A percentile compares a stretch with the other conserved stretches of the same genome.
These are phyloP conservation scores for Falco concolor DNA, from an alignment of 2,797 vertebrate genomes.

Conservation along the genomic window DNA sequence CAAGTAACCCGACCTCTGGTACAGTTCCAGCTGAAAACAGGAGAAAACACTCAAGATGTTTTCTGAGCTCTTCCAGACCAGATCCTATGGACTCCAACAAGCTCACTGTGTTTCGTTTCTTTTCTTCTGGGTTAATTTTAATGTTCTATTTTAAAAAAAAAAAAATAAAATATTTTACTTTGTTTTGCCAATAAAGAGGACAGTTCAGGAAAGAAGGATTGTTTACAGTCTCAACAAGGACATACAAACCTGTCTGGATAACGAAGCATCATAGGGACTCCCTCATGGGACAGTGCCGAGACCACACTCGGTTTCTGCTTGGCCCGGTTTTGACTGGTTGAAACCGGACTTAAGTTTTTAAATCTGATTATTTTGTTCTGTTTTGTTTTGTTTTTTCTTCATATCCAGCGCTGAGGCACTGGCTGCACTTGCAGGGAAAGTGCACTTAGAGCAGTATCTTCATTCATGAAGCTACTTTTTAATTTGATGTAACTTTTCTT, in stretches of 20 bases:
- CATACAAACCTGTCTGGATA: slow-evolving; percentile 70
- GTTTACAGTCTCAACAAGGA: slow-evolving; percentile 91
- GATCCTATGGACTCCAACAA: slow-evolving; percentile 81
- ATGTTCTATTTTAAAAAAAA: slow-evolving; percentile 76
- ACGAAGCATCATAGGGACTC: slow-evolving; percentile 76
- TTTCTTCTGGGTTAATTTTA: slow-evolving; percentile 78
- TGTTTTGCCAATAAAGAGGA: slow-evolving; percentile 79
- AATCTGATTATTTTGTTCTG: slow-evolving; percentile 68
- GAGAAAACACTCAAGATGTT: slow-evolving; percentile 72
- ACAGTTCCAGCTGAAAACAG: slow-evolving; percentile 75
- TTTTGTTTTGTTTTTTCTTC: slow-evolving; percentile 62
- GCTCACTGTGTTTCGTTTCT: slow-evolving; percentile 80
- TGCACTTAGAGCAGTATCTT: slow-evolving; percentile 81
- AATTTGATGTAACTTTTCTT: slow-evolving; percentile 80
- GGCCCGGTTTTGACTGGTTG: slow-evolving; percentile 81
- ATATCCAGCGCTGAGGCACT: slow-evolving; percentile 76
- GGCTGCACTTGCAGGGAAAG: slow-evolving; percentile 82
- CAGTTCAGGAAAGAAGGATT: slow-evolving; percentile 83
- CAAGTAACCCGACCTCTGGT: slow-evolving; percentile 73
- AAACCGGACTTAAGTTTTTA: slow-evolving; percentile 81
- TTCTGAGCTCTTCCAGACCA: slow-evolving; percentile 78
- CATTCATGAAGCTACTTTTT: slow-evolving; percentile 84
- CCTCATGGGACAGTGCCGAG: slow-evolving; percentile 68
- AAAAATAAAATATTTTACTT: slow-evolving; percentile 74
- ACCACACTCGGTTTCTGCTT: slow-evolving; percentile 65